Base-by-base conservation (phyloP, 2,113 vertebrate genomes). In the Dipodomys ordii region DNA sequence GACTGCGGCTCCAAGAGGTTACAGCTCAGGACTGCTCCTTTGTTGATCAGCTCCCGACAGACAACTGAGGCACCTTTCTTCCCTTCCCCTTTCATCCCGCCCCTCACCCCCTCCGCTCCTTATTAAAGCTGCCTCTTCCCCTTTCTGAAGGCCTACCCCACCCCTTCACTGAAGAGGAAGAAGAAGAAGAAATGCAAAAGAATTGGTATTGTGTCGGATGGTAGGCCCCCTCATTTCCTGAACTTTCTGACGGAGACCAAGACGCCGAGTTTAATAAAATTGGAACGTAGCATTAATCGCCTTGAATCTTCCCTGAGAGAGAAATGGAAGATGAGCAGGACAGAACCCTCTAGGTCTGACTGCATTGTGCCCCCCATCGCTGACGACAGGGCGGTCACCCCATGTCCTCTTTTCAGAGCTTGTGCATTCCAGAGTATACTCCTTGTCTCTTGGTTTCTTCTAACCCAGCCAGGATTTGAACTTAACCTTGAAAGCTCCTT, bases 1-100 rank as follows among this genome's bases (percentile, higher is more conserved):
- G 99, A 98, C 99, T 99, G 99, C 98, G 98, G 98, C 98, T 99
- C 98, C 98, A 98, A 99, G 99, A 99, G 99, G 99, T 99, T 99
- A 99, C 99, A 99, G 99, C 99, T 99, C 98, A 98, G 98, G 99
- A 99, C 99, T 99, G 99, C 99, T 99, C 99, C 99, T 99, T 99
- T 99, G 99, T 99, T 99, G 99, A 99, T 99, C 99, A 99, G 99
- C 99, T 98, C 98, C 98, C 95, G 97, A 39, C 39, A 98, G 98
- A 98, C 98, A 98, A 98, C 98, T 97, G 96, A 98, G 98, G 98
- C 97, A 98, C 98, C 98, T 98, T 98, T 98, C 98, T 98, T 98
- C 97, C 97, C 97, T 97, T 97, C 96, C 83, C 90, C 95, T 95
- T 96, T 64, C 96, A 88, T 83, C 67, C 46, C 83, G 72, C n/a